Percentiles rank a stretch among this genome's conserved stretches.
phyloP scores from a whole-genome alignment of 2,797 vertebrate genomes.

The Melanotaenia parkinsoni region DNA sequence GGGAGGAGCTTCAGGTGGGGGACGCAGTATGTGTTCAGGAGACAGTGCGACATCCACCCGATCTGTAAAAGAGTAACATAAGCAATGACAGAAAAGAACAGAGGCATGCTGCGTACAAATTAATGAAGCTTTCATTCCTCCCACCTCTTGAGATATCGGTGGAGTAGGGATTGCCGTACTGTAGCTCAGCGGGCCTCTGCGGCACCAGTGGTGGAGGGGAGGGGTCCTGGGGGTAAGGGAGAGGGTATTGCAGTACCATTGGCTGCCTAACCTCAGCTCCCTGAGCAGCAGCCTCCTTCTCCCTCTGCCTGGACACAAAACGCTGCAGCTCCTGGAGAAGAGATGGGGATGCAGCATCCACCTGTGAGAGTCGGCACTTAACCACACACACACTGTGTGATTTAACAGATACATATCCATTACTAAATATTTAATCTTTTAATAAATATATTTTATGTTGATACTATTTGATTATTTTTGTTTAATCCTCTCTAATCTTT shows the following conservation, averaged over 20 bases:
- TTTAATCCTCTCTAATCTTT: background rate
- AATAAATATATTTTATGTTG: background rate
- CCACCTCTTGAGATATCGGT: slow-evolving; percentile 84
- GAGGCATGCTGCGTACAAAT: too few species aligned
- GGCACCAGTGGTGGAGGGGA: slow-evolving; percentile 85
- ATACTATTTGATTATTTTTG: too few species aligned
- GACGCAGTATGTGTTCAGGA: slow-evolving; percentile 88
- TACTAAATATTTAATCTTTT: background rate
- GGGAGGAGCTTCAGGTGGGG: slow-evolving; percentile 85
- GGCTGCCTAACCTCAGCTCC: slow-evolving; percentile 76
- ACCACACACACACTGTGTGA: background rate
- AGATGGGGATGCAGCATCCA: background rate
- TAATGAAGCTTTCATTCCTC: background rate
- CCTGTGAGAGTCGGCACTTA: background rate
- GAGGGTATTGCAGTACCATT: slow-evolving; percentile 84
- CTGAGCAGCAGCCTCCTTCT: slow-evolving; percentile 79
- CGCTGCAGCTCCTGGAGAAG: slow-evolving; percentile 85
- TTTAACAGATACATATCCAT: too few species aligned
- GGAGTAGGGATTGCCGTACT: slow-evolving; percentile 94
- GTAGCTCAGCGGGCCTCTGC: slow-evolving; percentile 88
- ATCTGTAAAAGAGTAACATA: slow-evolving; percentile 72
- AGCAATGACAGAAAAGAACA: background rate
- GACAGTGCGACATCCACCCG: slow-evolving; percentile 88
- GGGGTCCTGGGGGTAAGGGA: slow-evolving; percentile 87
- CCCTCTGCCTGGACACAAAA: slow-evolving; percentile 78